Conservation (phyloP, 1,140 invertebrate genomes). For the Schlechtendalia chinensis region DNA sequence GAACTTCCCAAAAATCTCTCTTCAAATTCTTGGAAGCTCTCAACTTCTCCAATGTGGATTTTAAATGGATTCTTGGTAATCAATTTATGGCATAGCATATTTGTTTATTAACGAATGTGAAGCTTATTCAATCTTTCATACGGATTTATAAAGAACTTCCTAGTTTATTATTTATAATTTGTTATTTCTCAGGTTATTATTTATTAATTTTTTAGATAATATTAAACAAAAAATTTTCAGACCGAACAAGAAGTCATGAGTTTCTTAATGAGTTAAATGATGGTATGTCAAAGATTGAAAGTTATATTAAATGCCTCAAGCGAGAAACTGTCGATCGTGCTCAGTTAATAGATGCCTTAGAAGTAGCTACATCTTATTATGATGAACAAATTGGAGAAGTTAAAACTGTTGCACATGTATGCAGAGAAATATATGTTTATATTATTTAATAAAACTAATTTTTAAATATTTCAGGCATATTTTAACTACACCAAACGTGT, state of each 20-base stretch:
- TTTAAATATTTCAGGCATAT: slow-evolving; percentile 70
- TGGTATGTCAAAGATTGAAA: slow-evolving; percentile 73
- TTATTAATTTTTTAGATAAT: too few species aligned
- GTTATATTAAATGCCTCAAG: slow-evolving; percentile 75
- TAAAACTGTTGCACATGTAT: slow-evolving; percentile 71
- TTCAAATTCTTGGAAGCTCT: too few species aligned
- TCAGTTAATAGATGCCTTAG: slow-evolving; percentile 71
- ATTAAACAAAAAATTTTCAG: slow-evolving; percentile 57
- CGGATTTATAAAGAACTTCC: too few species aligned
- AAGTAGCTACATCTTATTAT: slow-evolving; percentile 82
- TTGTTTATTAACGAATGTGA: too few species aligned
- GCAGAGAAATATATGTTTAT: slow-evolving; percentile 64
- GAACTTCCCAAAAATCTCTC: too few species aligned
- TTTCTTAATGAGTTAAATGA: slow-evolving; percentile 84
- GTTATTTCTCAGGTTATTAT: too few species aligned
- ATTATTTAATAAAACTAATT: slow-evolving; percentile 35
- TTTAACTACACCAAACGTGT: slow-evolving; percentile 86
- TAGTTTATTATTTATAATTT: too few species aligned
- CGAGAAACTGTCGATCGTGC: slow-evolving; percentile 78
- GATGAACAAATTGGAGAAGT: slow-evolving; percentile 86
- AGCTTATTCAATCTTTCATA: too few species aligned
- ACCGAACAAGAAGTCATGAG: slow-evolving; percentile 76
- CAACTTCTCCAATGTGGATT: too few species aligned
- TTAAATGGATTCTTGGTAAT: too few species aligned
- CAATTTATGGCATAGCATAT: too few species aligned